Base-by-base conservation (phyloP, 2,797 vertebrate genomes). In the Aulostomus chinensis region DNA sequence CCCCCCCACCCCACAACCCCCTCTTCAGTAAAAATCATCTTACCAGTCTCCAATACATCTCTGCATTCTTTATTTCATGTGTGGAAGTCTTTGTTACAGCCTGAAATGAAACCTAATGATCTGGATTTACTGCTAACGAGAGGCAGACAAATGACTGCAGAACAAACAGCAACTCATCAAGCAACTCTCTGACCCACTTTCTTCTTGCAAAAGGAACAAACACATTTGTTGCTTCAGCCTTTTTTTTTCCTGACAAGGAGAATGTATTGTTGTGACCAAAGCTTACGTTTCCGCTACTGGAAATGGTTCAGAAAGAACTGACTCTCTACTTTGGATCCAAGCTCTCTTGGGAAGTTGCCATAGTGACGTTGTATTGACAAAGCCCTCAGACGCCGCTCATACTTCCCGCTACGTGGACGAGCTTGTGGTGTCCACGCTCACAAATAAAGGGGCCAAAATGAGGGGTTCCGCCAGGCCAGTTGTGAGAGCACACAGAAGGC, bases 61-160 rank as follows among this genome's bases (percentile, higher is more conserved):
- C 16, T 18, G 52, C 41, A 47, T 68, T 45, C 53, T 64, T 37
- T 20, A 26, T 72, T 78, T 81, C 58, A 64, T 69, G 67, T 57
- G 66, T 33, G 68, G 38, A 73, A 74, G 63, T 52, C 81, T 81
- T 73, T 77, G 66, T 74, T 71, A 68, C 39, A 18, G 60, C 46
- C 63, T 53, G 71, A 77, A 73, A 80, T 80, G 47, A 73, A 83
- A 83, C 60, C 34, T 82, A 87, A 85, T 76, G 75, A 86, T 84
- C 67, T 45, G 68, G 72, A 84, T 82, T 76, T 64, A 67, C 43
- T 13, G 22, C 80, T 81, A 86, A 88, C 61, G 26, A 88, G 76
- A 84, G 52, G 70, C 48, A 85, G 73, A 81, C 73, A 83, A 78
- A 83, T 60, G 78, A 78, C 72, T 56, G 35, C 47, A 68, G 63